These are phyloP conservation scores for Sinocyclocheilus anshuiensis DNA, from an alignment of 2,113 vertebrate genomes.

Conservation along the genomic window DNA sequence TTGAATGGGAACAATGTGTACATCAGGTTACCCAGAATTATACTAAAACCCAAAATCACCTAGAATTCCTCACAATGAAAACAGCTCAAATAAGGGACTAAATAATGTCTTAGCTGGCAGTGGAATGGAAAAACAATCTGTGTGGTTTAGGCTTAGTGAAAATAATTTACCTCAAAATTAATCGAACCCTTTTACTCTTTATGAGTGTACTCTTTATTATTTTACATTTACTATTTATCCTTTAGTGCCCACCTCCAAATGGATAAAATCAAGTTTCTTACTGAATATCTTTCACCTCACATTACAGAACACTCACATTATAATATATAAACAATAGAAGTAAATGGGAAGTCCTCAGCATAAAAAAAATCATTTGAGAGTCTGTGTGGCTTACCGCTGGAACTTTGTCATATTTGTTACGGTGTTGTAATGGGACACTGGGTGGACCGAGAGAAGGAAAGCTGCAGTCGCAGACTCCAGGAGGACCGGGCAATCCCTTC, in stretches of 20 bases:
- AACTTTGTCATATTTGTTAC: conserved; percentile 76
- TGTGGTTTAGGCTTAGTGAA: too few relatives aligned
- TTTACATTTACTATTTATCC: too few relatives aligned
- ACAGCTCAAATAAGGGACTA: neutral
- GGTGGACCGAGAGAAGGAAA: conserved; percentile 69
- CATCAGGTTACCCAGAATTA: neutral
- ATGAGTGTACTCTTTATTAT: too few relatives aligned
- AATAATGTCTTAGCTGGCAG: too few relatives aligned
- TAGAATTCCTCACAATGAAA: neutral
- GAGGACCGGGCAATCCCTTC: conserved; percentile 83
- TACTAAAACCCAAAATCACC: neutral
- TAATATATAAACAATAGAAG: neutral
- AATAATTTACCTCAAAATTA: too few relatives aligned
- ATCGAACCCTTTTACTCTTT: too few relatives aligned
- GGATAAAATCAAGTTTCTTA: neutral
- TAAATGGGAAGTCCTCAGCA: neutral
- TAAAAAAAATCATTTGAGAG: neutral
- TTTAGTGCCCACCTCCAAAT: neutral
- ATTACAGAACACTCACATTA: neutral
- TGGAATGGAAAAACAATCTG: too few relatives aligned
- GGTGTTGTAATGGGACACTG: conserved; percentile 77
- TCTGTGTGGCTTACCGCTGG: conserved; percentile 77
- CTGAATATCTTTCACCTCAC: neutral
- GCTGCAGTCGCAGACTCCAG: conserved; percentile 87
- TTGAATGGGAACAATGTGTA: neutral